Evolutionary conservation across 2,888 invertebrate genomes (phyloP), one percentile per base, ranked within the genome.

Genomic region (Acanthopleura granulata): DNA sequence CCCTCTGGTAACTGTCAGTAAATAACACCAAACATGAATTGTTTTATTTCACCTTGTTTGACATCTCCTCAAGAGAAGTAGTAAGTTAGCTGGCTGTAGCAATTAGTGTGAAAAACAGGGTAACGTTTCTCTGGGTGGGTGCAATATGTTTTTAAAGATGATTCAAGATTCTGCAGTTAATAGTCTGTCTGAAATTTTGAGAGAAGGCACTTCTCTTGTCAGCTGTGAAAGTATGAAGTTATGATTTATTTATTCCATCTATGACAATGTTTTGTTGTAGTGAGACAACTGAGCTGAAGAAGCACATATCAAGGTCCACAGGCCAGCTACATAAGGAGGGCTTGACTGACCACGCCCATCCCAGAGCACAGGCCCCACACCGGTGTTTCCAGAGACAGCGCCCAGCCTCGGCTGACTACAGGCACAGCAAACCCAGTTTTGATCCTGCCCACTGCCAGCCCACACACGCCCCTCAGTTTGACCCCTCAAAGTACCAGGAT

Each of bases 401-500:
- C 15, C 22, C 66, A 6, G 66, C 22, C 25, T 66, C 66, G 22
- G 25, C 66, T 12, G 66, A 66, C 25, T 27, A 66, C 66, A 22
- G 29, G 6, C 22, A 12, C 27, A 66, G 25, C 6, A 22, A 27
- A 16, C 16, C 29, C 18, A 15, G 25, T 22, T 1, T 16, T 12
- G 29, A 16, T 16, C 4, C 22, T 3, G 25, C 15, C 25, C 29
- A 27, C 6, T 3, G 4, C 18, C 66, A 66, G 29, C 15, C 22
- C 4, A 74, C 77, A 70, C 79, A 77, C 61, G 61, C 74, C 51
- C 79, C 78, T 50, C 81, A 80, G 75, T 84, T 85, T 80, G 83
- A 85, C 76, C 85, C 85, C 11, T 72, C 81, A 0, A 82, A 83
- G 69, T 85, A 85, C 75, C 85, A 85, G 73, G 85, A 85, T 27